Conservation (phyloP, 2,113 vertebrate species). For the Vombatus ursinus region DNA sequence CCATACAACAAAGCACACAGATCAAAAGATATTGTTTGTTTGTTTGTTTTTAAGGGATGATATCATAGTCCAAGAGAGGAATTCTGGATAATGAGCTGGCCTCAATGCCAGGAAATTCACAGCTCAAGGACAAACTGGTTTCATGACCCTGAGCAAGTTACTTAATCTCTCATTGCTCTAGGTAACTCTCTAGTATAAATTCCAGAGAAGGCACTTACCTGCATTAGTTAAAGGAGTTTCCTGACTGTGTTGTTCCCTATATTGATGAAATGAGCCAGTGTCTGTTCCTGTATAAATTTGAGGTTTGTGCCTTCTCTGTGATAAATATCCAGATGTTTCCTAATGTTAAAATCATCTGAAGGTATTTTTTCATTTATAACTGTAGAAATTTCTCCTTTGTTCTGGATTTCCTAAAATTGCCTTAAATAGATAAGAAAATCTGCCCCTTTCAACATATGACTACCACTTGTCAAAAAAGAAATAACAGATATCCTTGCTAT, state of each 20-base stretch:
- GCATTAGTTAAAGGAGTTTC: neutral
- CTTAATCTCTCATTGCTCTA: too few relatives aligned
- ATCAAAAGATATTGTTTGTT: neutral
- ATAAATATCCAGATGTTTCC: neutral
- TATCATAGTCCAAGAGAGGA: neutral
- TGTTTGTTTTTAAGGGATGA: neutral
- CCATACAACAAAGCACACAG: neutral
- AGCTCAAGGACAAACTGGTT: neutral
- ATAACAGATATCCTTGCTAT: neutral
- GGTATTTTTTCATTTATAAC: neutral
- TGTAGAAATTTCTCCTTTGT: neutral
- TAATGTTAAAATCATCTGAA: neutral
- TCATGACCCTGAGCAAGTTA: too few relatives aligned
- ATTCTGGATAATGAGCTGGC: too few relatives aligned
- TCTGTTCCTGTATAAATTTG: neutral
- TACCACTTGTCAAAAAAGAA: neutral
- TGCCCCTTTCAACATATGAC: neutral
- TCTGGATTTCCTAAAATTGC: neutral
- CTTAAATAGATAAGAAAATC: neutral
- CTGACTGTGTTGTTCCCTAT: neutral
- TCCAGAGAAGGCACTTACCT: neutral
- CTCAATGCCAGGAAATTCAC: neutral
- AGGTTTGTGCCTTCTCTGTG: neutral
- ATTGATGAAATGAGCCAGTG: neutral
- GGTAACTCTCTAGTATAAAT: neutral